Base-by-base conservation (phyloP, 2,113 vertebrate genomes). In the Xyliphius kryptos region DNA sequence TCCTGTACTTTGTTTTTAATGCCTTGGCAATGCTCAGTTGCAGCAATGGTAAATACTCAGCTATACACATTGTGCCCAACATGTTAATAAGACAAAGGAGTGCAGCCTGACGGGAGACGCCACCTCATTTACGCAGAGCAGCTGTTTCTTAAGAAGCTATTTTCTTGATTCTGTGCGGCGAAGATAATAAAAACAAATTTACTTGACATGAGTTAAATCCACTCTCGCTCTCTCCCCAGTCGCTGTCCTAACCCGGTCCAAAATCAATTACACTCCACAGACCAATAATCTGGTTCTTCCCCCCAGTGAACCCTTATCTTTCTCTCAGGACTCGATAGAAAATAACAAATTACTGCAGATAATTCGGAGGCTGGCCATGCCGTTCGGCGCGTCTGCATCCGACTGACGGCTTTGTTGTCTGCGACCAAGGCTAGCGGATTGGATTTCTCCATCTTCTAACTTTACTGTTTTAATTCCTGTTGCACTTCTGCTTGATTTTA, bases 321-420 rank as follows among this genome's bases (percentile, higher is more conserved):
- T 48, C 60, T 63, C 64, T 63, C 65, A 63, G 56, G 56, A 53
- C 69, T 58, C 67, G 70, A 72, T 72, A 72, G 64, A 67, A 68
- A 68, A 67, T 63, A 72, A 72, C 60, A 67, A 72, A 72, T 67
- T 62, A 68, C 70, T 72, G 65, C 65, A 63, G 70, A 72, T 68
- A 68, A 68, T 68, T 67, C 40, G 15, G 44, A 38, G 38, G 50
- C 53, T 63, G 56, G 49, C 36, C 17, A 14, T 21, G 36, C 55
- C n/a, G 48, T 47, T 53, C 9, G 16, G 54, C 47, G 60, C 19
- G 50, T 68, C 66, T 41, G 38, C 13, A 40, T 49, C 36, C 17
- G 47, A 62, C 16, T 22, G 14, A 10, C 52, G 12, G 41, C 41
- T 59, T 52, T 54, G 60, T 49, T 44, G 59, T 37, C 22, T 56